Conservation (phyloP, 2,888 invertebrate genomes). For the Eudasyphora cyanicolor region DNA sequence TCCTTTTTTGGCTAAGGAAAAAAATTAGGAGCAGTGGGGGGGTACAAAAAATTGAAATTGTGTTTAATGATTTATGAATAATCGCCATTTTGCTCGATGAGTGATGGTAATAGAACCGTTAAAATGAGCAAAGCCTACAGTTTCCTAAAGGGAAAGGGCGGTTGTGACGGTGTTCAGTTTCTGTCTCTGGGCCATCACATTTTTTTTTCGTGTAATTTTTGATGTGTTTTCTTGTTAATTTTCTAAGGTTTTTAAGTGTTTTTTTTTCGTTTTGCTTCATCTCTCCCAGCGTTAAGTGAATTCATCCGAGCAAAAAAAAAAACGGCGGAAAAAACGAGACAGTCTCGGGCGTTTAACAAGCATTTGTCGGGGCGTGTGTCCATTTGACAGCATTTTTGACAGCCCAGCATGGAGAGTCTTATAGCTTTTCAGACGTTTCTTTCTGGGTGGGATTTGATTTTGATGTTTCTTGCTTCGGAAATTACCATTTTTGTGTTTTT, state of each 20-base stretch:
- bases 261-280: conserved; percentile 23
- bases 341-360: conserved; percentile 48
- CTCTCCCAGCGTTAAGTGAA: conserved; percentile 19
- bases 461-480: conserved; percentile 43
- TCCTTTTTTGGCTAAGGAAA: conserved; percentile 35
- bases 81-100: conserved; percentile 77
- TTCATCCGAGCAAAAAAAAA: conserved; percentile 10
- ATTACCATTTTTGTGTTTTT: conserved; percentile 41
- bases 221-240: conserved; percentile 63
- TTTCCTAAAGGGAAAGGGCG: not conserved
- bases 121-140: conserved; percentile 51
- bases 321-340: conserved; percentile 6
- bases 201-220: conserved; percentile 52
- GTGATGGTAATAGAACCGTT: conserved; percentile 66
- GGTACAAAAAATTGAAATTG: conserved; percentile 71
- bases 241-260: conserved; percentile 63
- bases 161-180: not conserved
- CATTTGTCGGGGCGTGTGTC: conserved; percentile 59
- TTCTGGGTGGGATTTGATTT: conserved; percentile 56
- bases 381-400: conserved; percentile 63
- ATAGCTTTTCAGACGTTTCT: too few species aligned
- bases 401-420: conserved; percentile 42
- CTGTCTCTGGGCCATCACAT: not conserved
- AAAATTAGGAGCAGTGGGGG: not conserved
- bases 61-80: conserved; percentile 80